Percentiles rank a stretch among this genome's conserved stretches.
Evolutionary conservation across 2,797 vertebrate species (phyloP).

Genomic region (Thaleichthys pacificus): DNA sequence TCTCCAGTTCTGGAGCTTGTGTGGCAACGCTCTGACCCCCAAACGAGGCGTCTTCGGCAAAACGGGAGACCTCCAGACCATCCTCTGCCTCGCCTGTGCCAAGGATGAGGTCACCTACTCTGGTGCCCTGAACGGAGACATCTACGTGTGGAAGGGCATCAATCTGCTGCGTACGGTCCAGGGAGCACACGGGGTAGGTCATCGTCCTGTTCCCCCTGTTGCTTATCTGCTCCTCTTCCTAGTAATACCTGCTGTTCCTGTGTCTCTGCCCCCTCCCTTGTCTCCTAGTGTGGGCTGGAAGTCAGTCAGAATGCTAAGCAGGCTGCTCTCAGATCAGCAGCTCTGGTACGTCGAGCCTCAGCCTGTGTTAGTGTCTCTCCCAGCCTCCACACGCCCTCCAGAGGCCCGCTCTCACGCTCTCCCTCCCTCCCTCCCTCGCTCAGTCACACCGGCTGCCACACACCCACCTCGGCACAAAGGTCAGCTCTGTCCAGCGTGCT

Average conservation of each 20-base stretch:
- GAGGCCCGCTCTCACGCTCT: conserved; percentile 2
- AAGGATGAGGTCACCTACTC: conserved; percentile 97
- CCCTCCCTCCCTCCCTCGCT: conserved; percentile 1
- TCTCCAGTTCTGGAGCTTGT: conserved; percentile 98
- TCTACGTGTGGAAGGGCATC: conserved; percentile 98
- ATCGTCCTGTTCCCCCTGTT: neutral
- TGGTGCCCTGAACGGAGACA: conserved; percentile 95
- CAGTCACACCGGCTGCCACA: neutral
- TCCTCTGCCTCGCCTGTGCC: conserved; percentile 95
- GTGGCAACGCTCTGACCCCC: conserved; percentile 95
- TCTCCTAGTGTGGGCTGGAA: conserved; percentile 4
- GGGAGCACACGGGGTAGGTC: conserved; percentile 92
- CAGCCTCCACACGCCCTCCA: conserved; percentile 20
- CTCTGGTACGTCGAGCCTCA: conserved; percentile 3
- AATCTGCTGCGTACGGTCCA: conserved; percentile 93
- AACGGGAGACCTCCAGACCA: conserved; percentile 97
- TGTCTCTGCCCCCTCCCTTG: neutral
- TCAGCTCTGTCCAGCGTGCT: neutral
- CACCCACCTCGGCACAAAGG: conserved; percentile 6
- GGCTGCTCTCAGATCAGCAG: neutral
- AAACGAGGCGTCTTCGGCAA: conserved; percentile 97
- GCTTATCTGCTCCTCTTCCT: neutral
- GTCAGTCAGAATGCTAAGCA: conserved; percentile 10
- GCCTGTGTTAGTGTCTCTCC: conserved; percentile 23
- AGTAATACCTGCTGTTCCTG: neutral